phyloP scores from a whole-genome alignment of 2,113 vertebrate genomes.

The Alces alces region DNA sequence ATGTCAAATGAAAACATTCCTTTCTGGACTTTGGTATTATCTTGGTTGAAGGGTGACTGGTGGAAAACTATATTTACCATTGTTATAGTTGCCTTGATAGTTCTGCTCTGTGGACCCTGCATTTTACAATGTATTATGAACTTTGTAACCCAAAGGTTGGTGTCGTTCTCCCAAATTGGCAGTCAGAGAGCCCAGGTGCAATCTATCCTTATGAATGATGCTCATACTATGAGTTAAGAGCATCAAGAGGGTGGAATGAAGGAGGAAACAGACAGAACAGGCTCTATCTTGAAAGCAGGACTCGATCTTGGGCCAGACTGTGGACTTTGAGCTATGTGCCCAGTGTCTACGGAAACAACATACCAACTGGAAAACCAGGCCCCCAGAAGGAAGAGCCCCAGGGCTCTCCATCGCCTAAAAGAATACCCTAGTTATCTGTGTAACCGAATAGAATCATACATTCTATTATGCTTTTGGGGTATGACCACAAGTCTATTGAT shows the following conservation, averaged over 20 bases:
- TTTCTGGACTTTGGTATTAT: background rate
- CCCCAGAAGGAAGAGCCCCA: background rate
- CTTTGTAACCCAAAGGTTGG: background rate
- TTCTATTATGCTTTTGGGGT: background rate
- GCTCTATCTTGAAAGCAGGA: background rate
- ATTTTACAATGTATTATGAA: background rate
- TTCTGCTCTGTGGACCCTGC: background rate
- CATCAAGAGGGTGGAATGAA: background rate
- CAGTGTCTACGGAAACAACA: background rate
- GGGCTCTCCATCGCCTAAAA: background rate
- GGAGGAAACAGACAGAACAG: background rate
- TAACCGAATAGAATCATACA: background rate
- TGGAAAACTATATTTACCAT: background rate
- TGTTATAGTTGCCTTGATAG: background rate
- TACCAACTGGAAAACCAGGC: background rate
- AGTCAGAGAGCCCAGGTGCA: background rate
- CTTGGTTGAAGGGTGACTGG: background rate
- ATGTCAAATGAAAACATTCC: background rate
- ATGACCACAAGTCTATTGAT: background rate
- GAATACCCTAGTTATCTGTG: background rate
- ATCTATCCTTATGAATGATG: background rate
- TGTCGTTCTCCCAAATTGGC: background rate
- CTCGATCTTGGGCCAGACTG: background rate
- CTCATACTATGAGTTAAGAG: background rate
- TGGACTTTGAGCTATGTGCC: background rate